These are phyloP conservation scores for Ctenochaetus hawaiiensis DNA, from an alignment of 2,797 vertebrate species.

Conservation along the genomic window DNA sequence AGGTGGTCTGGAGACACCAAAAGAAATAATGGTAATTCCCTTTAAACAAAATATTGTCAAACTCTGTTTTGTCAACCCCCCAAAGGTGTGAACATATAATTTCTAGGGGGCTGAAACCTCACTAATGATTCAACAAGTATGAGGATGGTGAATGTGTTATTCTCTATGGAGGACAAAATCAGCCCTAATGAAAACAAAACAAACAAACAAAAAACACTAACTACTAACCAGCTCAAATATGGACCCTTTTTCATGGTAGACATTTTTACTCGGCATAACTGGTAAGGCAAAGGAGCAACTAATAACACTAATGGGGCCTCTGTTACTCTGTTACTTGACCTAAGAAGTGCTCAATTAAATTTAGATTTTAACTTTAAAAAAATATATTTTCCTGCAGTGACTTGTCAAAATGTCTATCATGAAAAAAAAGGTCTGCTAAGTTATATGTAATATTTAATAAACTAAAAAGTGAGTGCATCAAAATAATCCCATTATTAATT, in stretches of 20 bases:
- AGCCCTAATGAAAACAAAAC: background rate
- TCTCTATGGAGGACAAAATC: conserved; percentile 50
- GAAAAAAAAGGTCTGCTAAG: background rate
- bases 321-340: background rate
- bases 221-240: no score
- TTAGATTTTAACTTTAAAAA: background rate
- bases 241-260: background rate
- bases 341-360: conserved; percentile 22
- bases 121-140: conserved; percentile 12
- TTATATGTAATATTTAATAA: conserved; percentile 9
- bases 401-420: conserved; percentile 7
- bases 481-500: background rate
- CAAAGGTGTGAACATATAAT: background rate
- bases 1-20: background rate
- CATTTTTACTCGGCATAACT: background rate
- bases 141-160: conserved; percentile 47
- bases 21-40: background rate
- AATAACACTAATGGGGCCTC: background rate
- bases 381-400: background rate
- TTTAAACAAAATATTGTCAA: background rate
- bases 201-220: background rate
- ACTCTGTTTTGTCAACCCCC: background rate
- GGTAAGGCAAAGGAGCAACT: background rate
- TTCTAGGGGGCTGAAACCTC: background rate
- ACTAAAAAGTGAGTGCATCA: conserved; percentile 8